Evolutionary conservation across 1,140 invertebrate genomes (phyloP), one percentile per base, ranked within the genome.

Genomic region (Catajapyx aquilonaris): DNA sequence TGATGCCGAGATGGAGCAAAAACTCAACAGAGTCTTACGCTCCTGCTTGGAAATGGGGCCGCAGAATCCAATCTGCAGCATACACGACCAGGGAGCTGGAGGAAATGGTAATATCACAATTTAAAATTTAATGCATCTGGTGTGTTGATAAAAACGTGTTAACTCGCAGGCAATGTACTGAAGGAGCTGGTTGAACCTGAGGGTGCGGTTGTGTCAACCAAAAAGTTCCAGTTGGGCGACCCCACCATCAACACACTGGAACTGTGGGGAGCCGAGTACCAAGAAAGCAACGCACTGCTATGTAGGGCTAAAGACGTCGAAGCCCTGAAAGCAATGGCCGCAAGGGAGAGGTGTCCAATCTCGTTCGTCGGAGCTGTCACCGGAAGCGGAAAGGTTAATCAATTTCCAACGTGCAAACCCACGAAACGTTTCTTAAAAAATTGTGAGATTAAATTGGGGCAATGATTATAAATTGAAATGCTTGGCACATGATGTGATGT

Each of bases 1-100:
- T 23, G 91, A 98, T 65, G 78, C 91, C 1, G 91, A 98, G 66
- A 97, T 97, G 91, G 91, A 94, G 46, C 88, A 96, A 51, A 95
- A 95, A 58, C 52, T 97, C 9, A 95, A 97, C 56, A 61, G 93
- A 41, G 71, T 95, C 4, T 81, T 97, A 1, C 64, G 91, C 43
- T 84, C 81, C 3, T 97, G 93, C 53, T 61, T 86, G 1, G 91
- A 97, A 60, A 54, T 72, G 47, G 70, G 72, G 13, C 59, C 66
- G 2, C 54, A 63, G 1, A 97, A 97, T 65, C 91, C 90, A 2
- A 91, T 97, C 46, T 61, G 84, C 32, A 85, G 81, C 60, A 91
- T 94, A 43, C 86, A 91, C 53, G 86, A 91, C 57, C 87, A 95
- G 65, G 93, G 93, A 30, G 91, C 91, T 33, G 91, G 93, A 22